Evolutionary conservation across 2,797 vertebrate species (phyloP).

Genomic region (Anisognathus igniventris): DNA sequence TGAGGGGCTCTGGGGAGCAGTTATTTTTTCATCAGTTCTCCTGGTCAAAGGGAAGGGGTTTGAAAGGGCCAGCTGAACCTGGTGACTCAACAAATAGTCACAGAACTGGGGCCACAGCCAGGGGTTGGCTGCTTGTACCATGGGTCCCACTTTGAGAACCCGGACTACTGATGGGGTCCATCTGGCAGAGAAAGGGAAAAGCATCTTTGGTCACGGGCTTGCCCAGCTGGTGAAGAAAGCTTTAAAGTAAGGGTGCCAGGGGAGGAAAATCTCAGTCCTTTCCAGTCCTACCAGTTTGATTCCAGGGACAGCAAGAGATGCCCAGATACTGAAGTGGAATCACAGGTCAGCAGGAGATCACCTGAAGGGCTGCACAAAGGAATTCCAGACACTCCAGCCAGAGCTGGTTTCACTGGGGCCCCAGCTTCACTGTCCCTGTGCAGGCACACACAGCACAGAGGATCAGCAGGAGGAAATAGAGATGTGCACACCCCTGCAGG

Average conservation of each 20-base stretch:
- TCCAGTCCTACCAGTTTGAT: neutral
- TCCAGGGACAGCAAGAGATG: neutral
- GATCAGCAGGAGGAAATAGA: neutral
- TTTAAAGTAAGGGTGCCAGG: neutral
- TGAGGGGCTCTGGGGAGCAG: neutral
- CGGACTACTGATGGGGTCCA: neutral
- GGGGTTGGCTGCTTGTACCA: neutral
- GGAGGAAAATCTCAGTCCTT: neutral
- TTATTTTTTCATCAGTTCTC: neutral
- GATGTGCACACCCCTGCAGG: accelerated
- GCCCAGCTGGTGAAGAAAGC: neutral
- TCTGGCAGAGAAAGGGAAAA: neutral
- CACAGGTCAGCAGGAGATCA: neutral
- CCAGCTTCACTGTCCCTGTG: neutral
- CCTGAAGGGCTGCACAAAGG: neutral
- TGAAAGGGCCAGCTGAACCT: neutral
- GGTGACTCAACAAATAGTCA: neutral
- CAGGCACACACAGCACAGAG: accelerated
- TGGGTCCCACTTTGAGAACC: neutral
- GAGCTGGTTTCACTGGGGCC: neutral
- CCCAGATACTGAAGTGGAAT: neutral
- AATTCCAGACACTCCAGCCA: neutral
- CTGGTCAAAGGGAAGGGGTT: neutral
- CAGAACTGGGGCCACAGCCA: neutral
- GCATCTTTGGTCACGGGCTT: neutral